Evolutionary conservation across 2,888 invertebrate genomes (phyloP).

Genomic region (Lasioglossum lativentre): DNA sequence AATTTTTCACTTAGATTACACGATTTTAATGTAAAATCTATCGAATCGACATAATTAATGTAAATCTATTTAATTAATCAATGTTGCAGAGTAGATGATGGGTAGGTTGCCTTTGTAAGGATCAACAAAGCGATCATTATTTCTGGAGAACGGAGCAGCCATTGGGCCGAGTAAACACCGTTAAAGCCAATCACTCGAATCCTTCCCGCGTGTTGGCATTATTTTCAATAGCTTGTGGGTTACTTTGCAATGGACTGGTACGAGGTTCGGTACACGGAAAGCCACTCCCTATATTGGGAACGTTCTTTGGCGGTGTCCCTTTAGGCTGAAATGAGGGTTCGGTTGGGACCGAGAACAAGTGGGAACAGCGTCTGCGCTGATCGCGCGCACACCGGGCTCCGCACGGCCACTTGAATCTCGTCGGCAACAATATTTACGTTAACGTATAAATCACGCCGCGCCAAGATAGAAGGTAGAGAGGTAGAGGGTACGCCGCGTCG

Average conservation of each 20-base stretch:
- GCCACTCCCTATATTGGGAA: conserved; percentile 18
- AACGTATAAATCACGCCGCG: conserved; percentile 81
- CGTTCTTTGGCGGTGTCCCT: conserved; percentile 10
- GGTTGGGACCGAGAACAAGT: conserved; percentile 56
- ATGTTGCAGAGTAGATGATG: fast-evolving
- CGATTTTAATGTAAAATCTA: no score
- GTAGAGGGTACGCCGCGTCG: conserved; percentile 22
- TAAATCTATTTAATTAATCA: background rate
- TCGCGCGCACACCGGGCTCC: conserved; percentile 55
- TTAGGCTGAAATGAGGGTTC: conserved; percentile 5
- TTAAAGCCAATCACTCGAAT: background rate
- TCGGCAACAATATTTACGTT: conserved; percentile 81
- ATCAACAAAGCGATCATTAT: conserved; percentile 1
- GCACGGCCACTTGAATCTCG: conserved; percentile 62
- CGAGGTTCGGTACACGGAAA: background rate
- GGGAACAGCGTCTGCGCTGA: conserved; percentile 59
- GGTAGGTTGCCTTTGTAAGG: background rate
- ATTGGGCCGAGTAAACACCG: conserved; percentile 3
- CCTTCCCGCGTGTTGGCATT: conserved; percentile 12
- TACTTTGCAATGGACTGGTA: background rate
- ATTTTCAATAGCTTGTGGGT: conserved; percentile 11
- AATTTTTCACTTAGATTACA: no score
- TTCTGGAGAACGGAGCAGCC: background rate
- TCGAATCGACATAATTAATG: no score
- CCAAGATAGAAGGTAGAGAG: conserved; percentile 48